Evolutionary conservation across 2,113 vertebrate species (phyloP).

Genomic region (Phodopus roborovskii): DNA sequence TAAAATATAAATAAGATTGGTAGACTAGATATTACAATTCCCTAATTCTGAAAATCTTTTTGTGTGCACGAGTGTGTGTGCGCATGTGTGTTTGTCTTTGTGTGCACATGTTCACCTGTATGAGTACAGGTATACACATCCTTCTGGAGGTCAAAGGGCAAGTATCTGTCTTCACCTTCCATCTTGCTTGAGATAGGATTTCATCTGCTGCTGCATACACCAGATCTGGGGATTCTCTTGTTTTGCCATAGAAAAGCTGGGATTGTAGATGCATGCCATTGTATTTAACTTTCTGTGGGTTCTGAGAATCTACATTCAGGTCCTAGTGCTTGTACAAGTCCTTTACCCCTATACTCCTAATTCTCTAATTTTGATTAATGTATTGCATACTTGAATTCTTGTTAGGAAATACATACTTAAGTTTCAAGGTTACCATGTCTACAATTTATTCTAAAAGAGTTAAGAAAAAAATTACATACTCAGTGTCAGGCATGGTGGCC

Average conservation of each 20-base stretch:
- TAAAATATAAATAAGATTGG: conserved; percentile 12
- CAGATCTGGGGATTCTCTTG: neutral
- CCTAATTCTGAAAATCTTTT: neutral
- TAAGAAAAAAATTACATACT: conserved; percentile 37
- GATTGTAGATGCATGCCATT: neutral
- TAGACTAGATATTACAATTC: neutral
- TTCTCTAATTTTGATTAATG: conserved; percentile 19
- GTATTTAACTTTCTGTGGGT: neutral
- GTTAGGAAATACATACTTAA: conserved; percentile 42
- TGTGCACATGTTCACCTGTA: neutral
- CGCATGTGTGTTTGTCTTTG: neutral
- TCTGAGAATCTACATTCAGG: neutral
- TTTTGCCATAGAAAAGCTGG: neutral
- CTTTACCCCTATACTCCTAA: neutral
- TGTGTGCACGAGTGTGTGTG: neutral
- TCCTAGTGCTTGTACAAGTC: neutral
- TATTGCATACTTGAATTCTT: conserved; percentile 34
- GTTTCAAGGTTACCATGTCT: neutral
- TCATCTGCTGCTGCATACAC: neutral
- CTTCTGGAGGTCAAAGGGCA: neutral
- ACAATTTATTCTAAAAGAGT: conserved; percentile 11
- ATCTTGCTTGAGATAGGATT: neutral
- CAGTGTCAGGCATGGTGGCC: neutral
- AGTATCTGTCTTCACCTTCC: neutral
- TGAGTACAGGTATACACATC: neutral